These are phyloP conservation scores for Parnassius apollo DNA, from an alignment of 2,888 invertebrate species.

Conservation along the genomic window DNA sequence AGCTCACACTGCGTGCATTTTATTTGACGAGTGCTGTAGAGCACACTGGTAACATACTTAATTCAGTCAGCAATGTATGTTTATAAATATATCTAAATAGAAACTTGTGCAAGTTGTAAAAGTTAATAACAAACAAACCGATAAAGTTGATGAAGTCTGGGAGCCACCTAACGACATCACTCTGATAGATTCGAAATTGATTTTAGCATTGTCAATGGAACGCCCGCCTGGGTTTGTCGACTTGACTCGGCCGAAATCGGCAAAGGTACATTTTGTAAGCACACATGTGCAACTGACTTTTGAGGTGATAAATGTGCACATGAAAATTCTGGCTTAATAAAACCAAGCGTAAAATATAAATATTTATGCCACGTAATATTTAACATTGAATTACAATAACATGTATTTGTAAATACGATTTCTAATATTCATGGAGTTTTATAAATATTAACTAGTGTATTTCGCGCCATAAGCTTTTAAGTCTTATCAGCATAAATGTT, in stretches of 20 bases:
- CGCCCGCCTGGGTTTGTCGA: conserved; percentile 34
- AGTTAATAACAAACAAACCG: background rate
- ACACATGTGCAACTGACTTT: conserved; percentile 9
- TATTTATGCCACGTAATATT: background rate
- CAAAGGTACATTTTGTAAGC: conserved; percentile 10
- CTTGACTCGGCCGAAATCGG: background rate
- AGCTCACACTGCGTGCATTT: conserved; percentile 30
- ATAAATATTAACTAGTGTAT: conserved; percentile 10
- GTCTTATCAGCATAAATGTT: background rate
- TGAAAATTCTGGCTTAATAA: background rate
- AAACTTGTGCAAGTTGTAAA: background rate
- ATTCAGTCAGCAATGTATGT: background rate
- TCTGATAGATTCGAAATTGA: conserved; percentile 80
- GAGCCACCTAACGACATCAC: conserved; percentile 42
- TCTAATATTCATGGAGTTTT: conserved; percentile 6
- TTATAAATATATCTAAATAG: background rate
- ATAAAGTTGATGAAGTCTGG: conserved; percentile 16
- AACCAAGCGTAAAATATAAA: too few relatives aligned
- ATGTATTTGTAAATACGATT: conserved; percentile 12
- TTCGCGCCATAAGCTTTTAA: conserved; percentile 4
- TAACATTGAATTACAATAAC: background rate
- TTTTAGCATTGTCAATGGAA: conserved; percentile 62
- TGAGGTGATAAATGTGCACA: conserved; percentile 23
- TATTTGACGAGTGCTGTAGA: conserved; percentile 8
- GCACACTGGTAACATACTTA: background rate